phyloP scores from a whole-genome alignment of 2,888 invertebrate species.

The Eupeodes luniger region DNA sequence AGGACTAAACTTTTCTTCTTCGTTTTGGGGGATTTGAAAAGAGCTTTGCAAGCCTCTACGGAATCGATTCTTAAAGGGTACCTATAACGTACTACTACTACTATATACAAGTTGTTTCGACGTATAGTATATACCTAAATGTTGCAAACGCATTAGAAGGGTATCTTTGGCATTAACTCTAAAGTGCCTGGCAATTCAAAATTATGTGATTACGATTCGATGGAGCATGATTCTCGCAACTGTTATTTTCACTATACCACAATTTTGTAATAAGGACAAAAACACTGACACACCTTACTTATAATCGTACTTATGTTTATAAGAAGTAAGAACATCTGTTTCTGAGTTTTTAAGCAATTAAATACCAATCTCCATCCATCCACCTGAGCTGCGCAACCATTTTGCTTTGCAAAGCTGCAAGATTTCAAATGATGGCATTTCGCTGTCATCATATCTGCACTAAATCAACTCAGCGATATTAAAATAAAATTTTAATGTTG shows the following conservation, averaged over 20 bases:
- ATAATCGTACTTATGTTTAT: not conserved
- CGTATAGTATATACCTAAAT: conserved; percentile 20
- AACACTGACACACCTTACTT: not conserved
- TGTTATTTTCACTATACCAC: conserved; percentile 45
- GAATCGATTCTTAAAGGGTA: conserved; percentile 3
- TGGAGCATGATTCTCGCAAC: conserved; percentile 64
- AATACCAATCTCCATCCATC: conserved; percentile 23
- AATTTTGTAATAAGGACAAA: not conserved
- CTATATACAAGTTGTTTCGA: conserved; percentile 41
- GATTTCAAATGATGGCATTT: conserved; percentile 24
- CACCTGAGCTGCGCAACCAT: conserved; percentile 36
- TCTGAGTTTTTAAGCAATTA: conserved; percentile 42
- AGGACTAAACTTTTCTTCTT: conserved; percentile 56
- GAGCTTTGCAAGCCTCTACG: conserved; percentile 51
- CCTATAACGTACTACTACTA: not conserved
- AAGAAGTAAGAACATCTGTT: conserved; percentile 45
- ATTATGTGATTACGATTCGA: conserved; percentile 74
- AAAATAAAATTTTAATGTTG: conserved; percentile 74
- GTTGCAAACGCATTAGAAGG: conserved; percentile 61
- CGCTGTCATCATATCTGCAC: conserved; percentile 19
- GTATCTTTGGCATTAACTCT: conserved; percentile 33
- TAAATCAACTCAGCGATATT: conserved; percentile 70
- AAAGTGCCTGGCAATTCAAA: conserved; percentile 66
- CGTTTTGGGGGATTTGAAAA: conserved; percentile 61
- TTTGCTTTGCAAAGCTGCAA: conserved; percentile 57